Evolutionary conservation across 1,140 invertebrate genomes (phyloP).

Genomic region (Anoplophora glabripennis): DNA sequence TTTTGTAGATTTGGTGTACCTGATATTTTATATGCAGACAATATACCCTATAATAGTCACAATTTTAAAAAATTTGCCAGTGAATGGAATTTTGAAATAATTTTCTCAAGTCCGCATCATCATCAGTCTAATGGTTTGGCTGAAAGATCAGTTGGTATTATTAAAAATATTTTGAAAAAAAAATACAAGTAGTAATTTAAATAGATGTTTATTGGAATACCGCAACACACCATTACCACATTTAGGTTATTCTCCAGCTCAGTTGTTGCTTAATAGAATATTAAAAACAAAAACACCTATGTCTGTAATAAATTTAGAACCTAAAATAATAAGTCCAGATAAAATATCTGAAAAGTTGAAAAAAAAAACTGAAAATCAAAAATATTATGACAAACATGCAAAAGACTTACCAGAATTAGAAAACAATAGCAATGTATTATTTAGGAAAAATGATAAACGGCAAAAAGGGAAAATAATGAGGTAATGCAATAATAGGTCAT

Average conservation of each 20-base stretch:
- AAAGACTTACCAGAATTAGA: conserved; percentile 3
- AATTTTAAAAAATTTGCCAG: conserved; percentile 1
- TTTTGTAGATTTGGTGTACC: background rate
- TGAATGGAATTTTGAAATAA: background rate
- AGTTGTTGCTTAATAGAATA: background rate
- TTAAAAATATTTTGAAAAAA: background rate
- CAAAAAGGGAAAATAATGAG: background rate
- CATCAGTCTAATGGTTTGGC: background rate
- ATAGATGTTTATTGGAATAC: background rate
- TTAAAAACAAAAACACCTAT: too few species aligned
- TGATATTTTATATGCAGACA: background rate
- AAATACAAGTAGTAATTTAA: background rate
- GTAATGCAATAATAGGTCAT: background rate
- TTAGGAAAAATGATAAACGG: background rate
- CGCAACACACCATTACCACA: too few species aligned
- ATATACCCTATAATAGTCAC: background rate
- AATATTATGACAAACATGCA: background rate
- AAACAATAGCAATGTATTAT: background rate
- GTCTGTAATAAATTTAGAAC: too few species aligned
- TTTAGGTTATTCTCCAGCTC: too few species aligned
- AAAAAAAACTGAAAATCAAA: background rate
- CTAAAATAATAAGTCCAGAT: too few species aligned
- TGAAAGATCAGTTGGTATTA: conserved; percentile 1
- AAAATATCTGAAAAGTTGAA: background rate
- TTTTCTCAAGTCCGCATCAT: background rate